Evolutionary conservation across 2,888 invertebrate genomes (phyloP).

Genomic region (Lagria hirta): DNA sequence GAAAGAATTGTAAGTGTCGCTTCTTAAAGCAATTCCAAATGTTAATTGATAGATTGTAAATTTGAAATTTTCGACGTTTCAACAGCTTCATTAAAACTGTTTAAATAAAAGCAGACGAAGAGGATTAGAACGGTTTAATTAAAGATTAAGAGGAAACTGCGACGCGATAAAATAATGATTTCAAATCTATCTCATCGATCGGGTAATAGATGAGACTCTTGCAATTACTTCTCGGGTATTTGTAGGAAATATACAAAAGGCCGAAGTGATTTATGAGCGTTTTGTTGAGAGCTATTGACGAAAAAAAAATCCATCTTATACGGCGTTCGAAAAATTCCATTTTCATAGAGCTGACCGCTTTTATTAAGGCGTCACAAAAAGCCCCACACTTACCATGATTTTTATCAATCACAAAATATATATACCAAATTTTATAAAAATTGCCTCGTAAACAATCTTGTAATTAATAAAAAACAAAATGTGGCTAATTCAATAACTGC

Average conservation of each 20-base stretch:
- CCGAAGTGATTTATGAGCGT: slow-evolving; percentile 13
- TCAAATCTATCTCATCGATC: not conserved
- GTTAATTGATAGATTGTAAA: too few species aligned
- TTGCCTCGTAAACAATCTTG: too few species aligned
- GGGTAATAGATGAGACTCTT: slow-evolving; percentile 7
- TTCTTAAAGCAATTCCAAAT: too few species aligned
- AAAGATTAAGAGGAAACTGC: slow-evolving; percentile 1
- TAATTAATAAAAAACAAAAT: too few species aligned
- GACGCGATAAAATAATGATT: slow-evolving; percentile 2
- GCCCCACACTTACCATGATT: too few species aligned
- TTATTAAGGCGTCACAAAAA: too few species aligned
- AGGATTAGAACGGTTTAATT: slow-evolving; percentile 2
- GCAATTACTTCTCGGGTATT: slow-evolving; percentile 14
- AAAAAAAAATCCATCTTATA: slow-evolving; percentile 18
- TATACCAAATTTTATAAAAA: too few species aligned
- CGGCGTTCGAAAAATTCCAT: slow-evolving; percentile 10
- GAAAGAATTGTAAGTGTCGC: too few species aligned
- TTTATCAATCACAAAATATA: too few species aligned
- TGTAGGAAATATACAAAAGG: slow-evolving; percentile 16
- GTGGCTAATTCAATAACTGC: too few species aligned
- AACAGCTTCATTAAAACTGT: slow-evolving; percentile 3
- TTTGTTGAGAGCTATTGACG: slow-evolving; percentile 14
- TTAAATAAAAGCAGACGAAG: not conserved
- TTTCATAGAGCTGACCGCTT: slow-evolving; percentile 13
- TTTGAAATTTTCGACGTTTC: too few species aligned